Base-by-base conservation (phyloP, 2,888 invertebrate species). In the Hypena proboscidalis region DNA sequence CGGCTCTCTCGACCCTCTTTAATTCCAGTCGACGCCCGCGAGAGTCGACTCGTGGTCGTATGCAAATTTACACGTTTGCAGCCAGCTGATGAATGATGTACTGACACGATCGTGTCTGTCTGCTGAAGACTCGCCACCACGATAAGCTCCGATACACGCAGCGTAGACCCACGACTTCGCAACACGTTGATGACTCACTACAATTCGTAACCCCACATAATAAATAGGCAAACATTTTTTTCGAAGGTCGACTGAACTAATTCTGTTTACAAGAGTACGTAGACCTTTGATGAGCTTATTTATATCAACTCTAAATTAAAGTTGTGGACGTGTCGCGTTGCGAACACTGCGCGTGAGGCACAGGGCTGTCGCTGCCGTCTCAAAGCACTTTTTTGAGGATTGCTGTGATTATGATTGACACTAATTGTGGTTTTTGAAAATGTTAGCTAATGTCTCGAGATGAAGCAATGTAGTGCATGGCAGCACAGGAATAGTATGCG, bases 61-160 rank as follows among this genome's bases (percentile, higher is more conserved):
- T 86, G 87, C 80, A 84, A 84, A 87, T 85, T 74, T 78, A 73
- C 80, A 77, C 76, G 72, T 77, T 77, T 69, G 74, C 77, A 68
- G 59, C 69, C 77, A 72, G 63, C 80, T 82, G 84, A 86, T 87
- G 83, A 85, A 86, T 83, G 86, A 84, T 89, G 80, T 74, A 76
- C 80, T 71, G 81, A 80, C 75, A 74, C 74, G 67, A 65, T 61
- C 58, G 40, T 55, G 67, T 57, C 54, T 57, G 65, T 53, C 56
- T 63, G 49, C 39, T 50, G 32, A 58, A 38, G 36, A 29, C 46
- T 27, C 10, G 33, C 36, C 22, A 20, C 5, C 38, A 27, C 9
- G 59, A 70, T 65, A 66, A 56, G 58, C 45, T 38, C 39, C 26
- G 46, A 46, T 36, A 31, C 54, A 45, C 58, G 34, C 44, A 49